Evolutionary conservation across 2,113 vertebrate species (phyloP), one percentile per base, ranked within the genome.

Genomic region (Hypomesus transpacificus): DNA sequence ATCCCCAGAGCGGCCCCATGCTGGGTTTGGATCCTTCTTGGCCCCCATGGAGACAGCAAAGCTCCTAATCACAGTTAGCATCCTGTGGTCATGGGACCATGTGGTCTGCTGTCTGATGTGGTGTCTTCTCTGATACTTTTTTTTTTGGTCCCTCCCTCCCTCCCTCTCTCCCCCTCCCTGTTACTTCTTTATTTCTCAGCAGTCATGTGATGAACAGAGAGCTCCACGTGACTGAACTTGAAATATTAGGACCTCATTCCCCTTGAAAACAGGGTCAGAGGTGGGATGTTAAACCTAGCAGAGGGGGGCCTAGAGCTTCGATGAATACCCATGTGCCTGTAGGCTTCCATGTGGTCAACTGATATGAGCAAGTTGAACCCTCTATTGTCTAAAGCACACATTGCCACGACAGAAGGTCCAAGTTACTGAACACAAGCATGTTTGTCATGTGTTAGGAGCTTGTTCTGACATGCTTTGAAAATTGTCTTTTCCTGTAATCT

Each of bases 1-100:
- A 71, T 58, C 11, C n/a, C n/a, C n/a, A n/a, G n/a, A n/a, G n/a
- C 13, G 53, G 22, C 46, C 28, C 56, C 74, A 69, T 58, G 76
- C 75, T 65, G 71, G 28, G 69, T 54, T 26, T 31, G 52, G 22
- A 57, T 66, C 67, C 57, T 52, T 57, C 4, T 4, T n/a, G 39
- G 64, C 18, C 54, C 24, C 53, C 17, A 61, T n/a, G 68, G 20
- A n/a, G 13, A 64, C 66, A 79, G 53, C 54, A 73, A 61, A 80
- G 70, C 60, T 8, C 69, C 71, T 54, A 54, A 72, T 70, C 31
- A 68, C 14, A 58, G 50, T 53, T 66, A 76, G 75, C 67, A 82
- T 76, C 69, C 68, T 74, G 39, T 46, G 39, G 39, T 9, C 8
- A 46, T 46, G 39, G 13, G 73, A 66, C 24, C 82, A 78, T 66